Percentiles rank a stretch among this genome's conserved stretches.
Evolutionary conservation across 2,888 invertebrate genomes (phyloP).

Genomic region (Dryococelus australis): DNA sequence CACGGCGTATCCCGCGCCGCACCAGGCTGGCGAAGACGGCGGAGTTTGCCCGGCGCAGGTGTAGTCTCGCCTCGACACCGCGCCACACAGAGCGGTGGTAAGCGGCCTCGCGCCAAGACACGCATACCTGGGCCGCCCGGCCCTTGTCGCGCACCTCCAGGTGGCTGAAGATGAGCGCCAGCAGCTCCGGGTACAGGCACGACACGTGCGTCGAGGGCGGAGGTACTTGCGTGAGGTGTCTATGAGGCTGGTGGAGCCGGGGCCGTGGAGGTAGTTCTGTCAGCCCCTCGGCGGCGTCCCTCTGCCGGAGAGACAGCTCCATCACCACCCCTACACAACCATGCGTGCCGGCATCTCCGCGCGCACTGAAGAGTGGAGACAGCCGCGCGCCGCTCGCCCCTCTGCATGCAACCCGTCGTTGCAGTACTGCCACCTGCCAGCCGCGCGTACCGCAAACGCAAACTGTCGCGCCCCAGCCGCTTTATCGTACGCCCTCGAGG

Average conservation of each 20-base stretch:
- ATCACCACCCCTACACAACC: slow-evolving; percentile 56
- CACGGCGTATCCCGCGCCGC: slow-evolving; percentile 84
- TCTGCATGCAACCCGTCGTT: not conserved
- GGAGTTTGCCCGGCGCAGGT: slow-evolving; percentile 82
- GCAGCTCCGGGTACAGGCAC: slow-evolving; percentile 88
- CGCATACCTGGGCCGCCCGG: slow-evolving; percentile 88
- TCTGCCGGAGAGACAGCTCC: slow-evolving; percentile 69
- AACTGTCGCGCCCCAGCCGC: not conserved
- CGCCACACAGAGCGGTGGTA: slow-evolving; percentile 94
- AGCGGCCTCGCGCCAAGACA: slow-evolving; percentile 89
- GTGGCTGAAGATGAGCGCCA: slow-evolving; percentile 91
- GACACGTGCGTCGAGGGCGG: slow-evolving; percentile 77
- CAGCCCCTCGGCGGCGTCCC: not conserved
- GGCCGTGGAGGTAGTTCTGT: slow-evolving; percentile 61
- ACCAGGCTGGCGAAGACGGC: slow-evolving; percentile 87
- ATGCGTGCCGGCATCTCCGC: slow-evolving; percentile 55
- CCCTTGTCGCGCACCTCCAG: slow-evolving; percentile 89
- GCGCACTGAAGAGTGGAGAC: slow-evolving; percentile 53
- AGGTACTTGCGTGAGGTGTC: slow-evolving; percentile 52
- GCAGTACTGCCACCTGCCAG: not conserved
- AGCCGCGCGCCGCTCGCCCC: slow-evolving; percentile 47
- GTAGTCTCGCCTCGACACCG: slow-evolving; percentile 90
- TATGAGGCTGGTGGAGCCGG: slow-evolving; percentile 62
- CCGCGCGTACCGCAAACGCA: not conserved
- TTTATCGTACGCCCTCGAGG: not conserved